These are phyloP conservation scores for Myotis daubentonii DNA, from an alignment of 2,797 vertebrate genomes.

Conservation along the genomic window DNA sequence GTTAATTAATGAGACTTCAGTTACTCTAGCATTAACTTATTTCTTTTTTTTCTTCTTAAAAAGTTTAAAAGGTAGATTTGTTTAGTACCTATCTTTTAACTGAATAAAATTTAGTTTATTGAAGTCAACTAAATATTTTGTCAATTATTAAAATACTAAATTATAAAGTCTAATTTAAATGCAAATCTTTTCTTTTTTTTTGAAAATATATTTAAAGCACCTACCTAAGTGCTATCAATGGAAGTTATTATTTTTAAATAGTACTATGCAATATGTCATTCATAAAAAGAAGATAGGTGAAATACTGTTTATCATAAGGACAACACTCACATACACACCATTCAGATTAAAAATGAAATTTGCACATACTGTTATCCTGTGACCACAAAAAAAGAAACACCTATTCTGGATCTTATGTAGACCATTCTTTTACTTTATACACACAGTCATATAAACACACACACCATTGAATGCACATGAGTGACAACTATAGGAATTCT, in stretches of 20 bases:
- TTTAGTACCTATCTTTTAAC: neutral
- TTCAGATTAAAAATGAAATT: neutral
- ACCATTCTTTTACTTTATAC: neutral
- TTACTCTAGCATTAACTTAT: neutral
- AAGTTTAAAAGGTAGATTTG: neutral
- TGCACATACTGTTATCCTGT: neutral
- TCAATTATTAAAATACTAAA: neutral
- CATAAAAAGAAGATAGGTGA: neutral
- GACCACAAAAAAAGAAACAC: neutral
- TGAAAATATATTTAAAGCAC: neutral
- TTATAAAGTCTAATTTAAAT: neutral
- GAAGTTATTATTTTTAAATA: neutral
- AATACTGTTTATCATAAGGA: neutral
- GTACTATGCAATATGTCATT: neutral
- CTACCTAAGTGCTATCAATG: neutral
- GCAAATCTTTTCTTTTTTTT: neutral
- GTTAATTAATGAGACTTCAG: neutral
- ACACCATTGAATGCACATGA: neutral
- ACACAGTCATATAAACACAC: neutral
- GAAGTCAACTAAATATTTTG: neutral
- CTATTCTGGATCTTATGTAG: neutral
- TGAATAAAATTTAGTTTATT: neutral
- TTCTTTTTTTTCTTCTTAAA: neutral
- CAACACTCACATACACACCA: neutral
- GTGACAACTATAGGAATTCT: neutral